A percentile compares a stretch with the other conserved stretches of the same genome.
These are phyloP conservation scores for Corbicula japonica DNA, from an alignment of 2,888 invertebrate species.

Conservation along the genomic window DNA sequence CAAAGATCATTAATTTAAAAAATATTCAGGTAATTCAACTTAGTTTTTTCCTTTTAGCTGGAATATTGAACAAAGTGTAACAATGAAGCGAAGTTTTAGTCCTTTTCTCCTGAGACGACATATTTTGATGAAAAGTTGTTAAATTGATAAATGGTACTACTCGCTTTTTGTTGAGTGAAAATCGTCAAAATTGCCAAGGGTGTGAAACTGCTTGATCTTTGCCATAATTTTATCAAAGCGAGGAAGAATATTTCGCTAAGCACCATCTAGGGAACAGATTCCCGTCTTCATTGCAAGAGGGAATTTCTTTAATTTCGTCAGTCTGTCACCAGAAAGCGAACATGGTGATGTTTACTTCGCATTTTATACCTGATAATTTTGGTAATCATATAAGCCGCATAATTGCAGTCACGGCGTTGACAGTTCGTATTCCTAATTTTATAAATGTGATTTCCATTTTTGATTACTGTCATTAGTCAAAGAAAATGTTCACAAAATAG, in stretches of 20 bases:
- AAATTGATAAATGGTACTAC: constrained; percentile 40
- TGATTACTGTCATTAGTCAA: too few relatives aligned
- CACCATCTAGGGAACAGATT: constrained; percentile 38
- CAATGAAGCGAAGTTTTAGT: too few relatives aligned
- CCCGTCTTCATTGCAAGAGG: constrained; percentile 35
- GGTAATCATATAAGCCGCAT: constrained; percentile 62
- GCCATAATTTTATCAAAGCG: constrained; percentile 55
- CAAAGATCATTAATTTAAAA: too few relatives aligned
- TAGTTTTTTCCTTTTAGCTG: too few relatives aligned
- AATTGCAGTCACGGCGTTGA: constrained; percentile 63
- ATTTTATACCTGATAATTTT: constrained; percentile 65
- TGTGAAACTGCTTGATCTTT: constrained; percentile 58
- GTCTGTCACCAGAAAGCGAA: constrained; percentile 27
- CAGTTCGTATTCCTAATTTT: constrained; percentile 50
- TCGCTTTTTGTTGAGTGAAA: constrained; percentile 52
- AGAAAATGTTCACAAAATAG: too few relatives aligned
- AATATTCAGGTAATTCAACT: too few relatives aligned
- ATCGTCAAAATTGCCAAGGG: constrained; percentile 34
- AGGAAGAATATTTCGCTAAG: constrained; percentile 51
- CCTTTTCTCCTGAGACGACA: too few relatives aligned
- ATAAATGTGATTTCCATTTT: constrained; percentile 12
- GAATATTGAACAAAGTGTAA: too few relatives aligned
- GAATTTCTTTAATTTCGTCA: constrained; percentile 53
- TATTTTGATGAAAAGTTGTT: constrained; percentile 30
- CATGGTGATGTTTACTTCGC: constrained; percentile 62